These are phyloP conservation scores for Autographa gamma DNA, from an alignment of 2,888 invertebrate species.

Conservation along the genomic window DNA sequence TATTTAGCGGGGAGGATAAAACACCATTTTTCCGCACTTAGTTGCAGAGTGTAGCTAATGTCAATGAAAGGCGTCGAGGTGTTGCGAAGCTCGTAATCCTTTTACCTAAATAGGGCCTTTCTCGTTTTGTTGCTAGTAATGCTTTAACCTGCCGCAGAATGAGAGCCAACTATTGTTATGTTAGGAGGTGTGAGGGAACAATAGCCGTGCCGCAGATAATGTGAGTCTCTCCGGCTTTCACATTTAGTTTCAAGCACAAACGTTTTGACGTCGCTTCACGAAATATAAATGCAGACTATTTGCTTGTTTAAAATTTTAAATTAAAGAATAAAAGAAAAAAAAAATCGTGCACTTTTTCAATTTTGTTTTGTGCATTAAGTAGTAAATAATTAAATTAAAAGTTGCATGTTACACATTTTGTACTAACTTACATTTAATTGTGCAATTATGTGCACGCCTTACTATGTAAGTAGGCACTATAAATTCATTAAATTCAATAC, in stretches of 20 bases:
- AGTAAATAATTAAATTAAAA: too few species aligned
- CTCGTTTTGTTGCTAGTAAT: conserved; percentile 50
- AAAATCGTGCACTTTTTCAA: too few species aligned
- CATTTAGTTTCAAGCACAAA: conserved; percentile 33
- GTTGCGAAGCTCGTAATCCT: conserved; percentile 66
- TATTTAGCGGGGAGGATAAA: conserved; percentile 51
- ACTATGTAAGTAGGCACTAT: not conserved
- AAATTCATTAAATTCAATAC: conserved; percentile 2
- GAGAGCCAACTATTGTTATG: conserved; percentile 26
- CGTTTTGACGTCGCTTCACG: conserved; percentile 7
- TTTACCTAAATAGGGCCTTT: conserved; percentile 69
- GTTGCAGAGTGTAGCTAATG: conserved; percentile 65
- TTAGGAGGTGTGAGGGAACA: conserved; percentile 43
- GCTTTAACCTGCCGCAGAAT: conserved; percentile 25
- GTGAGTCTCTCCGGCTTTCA: conserved; percentile 35
- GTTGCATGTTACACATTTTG: not conserved
- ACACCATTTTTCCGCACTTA: conserved; percentile 58
- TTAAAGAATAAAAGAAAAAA: too few species aligned
- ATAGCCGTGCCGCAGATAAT: conserved; percentile 30
- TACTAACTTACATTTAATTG: not conserved
- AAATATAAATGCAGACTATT: conserved; percentile 26
- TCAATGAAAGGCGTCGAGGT: conserved; percentile 59
- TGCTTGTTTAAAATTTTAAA: conserved; percentile 17
- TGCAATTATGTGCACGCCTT: not conserved
- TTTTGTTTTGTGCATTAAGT: too few species aligned